Evolutionary conservation across 1,140 invertebrate genomes (phyloP).

Genomic region (Platorchestia sp.): DNA sequence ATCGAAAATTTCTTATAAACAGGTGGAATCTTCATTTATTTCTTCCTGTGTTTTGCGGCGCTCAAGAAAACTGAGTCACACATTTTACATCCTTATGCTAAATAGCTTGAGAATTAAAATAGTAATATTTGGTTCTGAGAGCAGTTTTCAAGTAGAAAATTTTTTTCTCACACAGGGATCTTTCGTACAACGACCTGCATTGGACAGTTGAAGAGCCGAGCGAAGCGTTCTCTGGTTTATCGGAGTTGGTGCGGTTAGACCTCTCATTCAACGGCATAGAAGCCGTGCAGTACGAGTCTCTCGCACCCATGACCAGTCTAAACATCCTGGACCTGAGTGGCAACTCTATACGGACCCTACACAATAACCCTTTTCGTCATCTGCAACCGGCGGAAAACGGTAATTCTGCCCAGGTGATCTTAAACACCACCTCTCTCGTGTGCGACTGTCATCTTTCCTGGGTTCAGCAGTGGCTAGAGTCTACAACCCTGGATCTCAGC

Average conservation of each 20-base stretch:
- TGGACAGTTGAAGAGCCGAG: conserved; percentile 91
- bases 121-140: not conserved
- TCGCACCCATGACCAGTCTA: conserved; percentile 71
- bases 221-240: conserved; percentile 83
- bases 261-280: conserved; percentile 75
- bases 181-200: conserved; percentile 88
- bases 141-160: not conserved
- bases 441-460: conserved; percentile 65
- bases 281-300: conserved; percentile 62
- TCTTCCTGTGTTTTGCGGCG: too few species aligned
- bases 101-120: not conserved
- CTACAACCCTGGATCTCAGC: conserved; percentile 80
- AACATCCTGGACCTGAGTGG: conserved; percentile 84
- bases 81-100: too few species aligned
- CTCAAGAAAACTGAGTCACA: too few species aligned
- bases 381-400: conserved; percentile 78
- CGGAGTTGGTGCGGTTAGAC: conserved; percentile 79
- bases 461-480: conserved; percentile 72
- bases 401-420: conserved; percentile 70
- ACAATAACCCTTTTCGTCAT: conserved; percentile 81
- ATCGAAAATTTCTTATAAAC: too few species aligned
- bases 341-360: conserved; percentile 81
- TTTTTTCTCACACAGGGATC: conserved; percentile 70
- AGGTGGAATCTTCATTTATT: too few species aligned
- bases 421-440: conserved; percentile 65